phyloP scores from a whole-genome alignment of 2,797 vertebrate genomes.

The Tinamus major region DNA sequence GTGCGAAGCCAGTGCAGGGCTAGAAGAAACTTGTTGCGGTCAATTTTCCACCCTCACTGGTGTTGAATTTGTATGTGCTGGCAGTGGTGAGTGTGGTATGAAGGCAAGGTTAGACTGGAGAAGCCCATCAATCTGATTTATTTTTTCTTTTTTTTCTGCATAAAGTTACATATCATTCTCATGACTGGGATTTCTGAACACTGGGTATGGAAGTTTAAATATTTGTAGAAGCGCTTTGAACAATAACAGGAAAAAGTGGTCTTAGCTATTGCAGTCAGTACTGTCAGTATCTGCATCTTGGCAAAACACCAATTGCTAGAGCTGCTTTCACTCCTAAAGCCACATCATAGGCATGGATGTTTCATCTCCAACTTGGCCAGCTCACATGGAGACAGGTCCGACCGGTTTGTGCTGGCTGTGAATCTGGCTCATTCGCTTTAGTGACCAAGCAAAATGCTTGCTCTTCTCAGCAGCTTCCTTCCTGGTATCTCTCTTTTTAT shows the following conservation, averaged over 20 bases:
- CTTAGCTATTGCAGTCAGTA: background rate
- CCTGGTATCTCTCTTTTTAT: background rate
- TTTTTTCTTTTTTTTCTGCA: background rate
- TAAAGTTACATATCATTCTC: background rate
- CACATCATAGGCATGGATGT: fast-evolving
- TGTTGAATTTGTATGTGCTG: fast-evolving
- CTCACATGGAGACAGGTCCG: background rate
- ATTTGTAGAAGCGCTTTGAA: background rate
- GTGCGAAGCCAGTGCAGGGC: background rate
- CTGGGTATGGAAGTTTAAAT: background rate
- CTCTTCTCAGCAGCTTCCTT: background rate
- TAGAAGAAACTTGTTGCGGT: background rate
- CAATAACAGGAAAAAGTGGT: background rate
- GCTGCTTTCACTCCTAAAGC: background rate
- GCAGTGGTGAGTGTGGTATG: background rate
- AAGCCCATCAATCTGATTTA: background rate
- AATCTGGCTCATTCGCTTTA: background rate
- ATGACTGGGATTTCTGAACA: background rate
- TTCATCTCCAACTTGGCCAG: background rate
- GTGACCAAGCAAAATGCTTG: background rate
- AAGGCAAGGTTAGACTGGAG: background rate
- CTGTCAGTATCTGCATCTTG: background rate
- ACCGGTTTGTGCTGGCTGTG: background rate
- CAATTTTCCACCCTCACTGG: fast-evolving
- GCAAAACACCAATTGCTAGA: background rate